Conservation (phyloP, 1,140 invertebrate species). For the Trinorchestia longiramus region DNA sequence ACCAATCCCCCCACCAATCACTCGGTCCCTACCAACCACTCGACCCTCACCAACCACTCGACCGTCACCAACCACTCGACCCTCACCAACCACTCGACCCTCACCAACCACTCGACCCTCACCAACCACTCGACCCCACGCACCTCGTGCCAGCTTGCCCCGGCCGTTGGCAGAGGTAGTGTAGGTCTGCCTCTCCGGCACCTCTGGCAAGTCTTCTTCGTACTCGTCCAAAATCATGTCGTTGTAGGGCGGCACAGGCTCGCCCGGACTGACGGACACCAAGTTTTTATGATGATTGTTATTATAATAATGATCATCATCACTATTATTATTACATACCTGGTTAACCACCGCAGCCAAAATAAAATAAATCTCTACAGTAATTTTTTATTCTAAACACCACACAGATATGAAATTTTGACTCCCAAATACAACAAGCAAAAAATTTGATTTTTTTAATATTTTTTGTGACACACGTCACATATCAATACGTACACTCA, state of each 20-base stretch:
- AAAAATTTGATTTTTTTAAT: too few relatives aligned
- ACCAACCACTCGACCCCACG: not conserved
- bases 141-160: constrained; percentile 1
- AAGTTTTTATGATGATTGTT: not conserved
- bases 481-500: too few relatives aligned
- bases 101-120: too few relatives aligned
- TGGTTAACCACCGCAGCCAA: not conserved
- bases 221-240: constrained; percentile 23
- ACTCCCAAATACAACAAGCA: too few relatives aligned
- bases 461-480: too few relatives aligned
- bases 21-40: not conserved
- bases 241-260: constrained; percentile 37
- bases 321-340: too few relatives aligned
- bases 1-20: not conserved
- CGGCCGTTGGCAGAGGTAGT: constrained; percentile 32
- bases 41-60: not conserved
- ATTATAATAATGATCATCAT: not conserved
- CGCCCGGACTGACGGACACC: not conserved
- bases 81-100: not conserved
- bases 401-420: too few relatives aligned
- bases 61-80: not conserved
- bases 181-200: not conserved
- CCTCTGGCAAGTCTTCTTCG: not conserved
- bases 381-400: not conserved
- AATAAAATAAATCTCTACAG: not conserved